Percentiles rank a stretch among this genome's conserved stretches.
Evolutionary conservation across 2,888 invertebrate species (phyloP).

Genomic region (Agonopterix subpropinquella): DNA sequence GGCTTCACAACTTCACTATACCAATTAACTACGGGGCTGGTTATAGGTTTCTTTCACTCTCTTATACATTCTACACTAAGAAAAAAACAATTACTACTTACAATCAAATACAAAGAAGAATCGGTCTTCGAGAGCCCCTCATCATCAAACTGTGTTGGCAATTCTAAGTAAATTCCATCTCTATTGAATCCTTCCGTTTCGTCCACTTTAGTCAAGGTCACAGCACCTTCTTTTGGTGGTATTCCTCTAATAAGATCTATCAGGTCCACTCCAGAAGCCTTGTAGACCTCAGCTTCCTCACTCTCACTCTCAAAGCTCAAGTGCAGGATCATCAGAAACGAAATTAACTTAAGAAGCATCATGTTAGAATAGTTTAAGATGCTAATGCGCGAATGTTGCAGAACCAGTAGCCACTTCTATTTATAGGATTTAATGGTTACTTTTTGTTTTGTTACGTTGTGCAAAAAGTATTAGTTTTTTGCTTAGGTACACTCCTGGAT

Average conservation of each 20-base stretch:
- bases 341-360: background rate
- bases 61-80: no score
- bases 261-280: conserved; percentile 24
- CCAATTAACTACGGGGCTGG: no score
- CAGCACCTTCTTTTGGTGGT: conserved; percentile 17
- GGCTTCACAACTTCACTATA: no score
- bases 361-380: conserved; percentile 10
- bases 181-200: conserved; percentile 13
- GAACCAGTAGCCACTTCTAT: conserved; percentile 16
- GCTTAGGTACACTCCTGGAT: no score
- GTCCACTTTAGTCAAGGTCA: conserved; percentile 23
- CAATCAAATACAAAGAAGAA: no score
- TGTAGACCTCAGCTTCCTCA: conserved; percentile 21
- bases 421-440: conserved; percentile 23
- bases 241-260: conserved; percentile 29
- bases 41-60: no score
- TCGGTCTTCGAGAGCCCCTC: no score
- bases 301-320: conserved; percentile 13
- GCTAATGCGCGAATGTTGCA: conserved; percentile 26
- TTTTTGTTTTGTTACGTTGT: conserved; percentile 1
- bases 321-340: conserved; percentile 12
- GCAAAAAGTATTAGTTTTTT: no score
- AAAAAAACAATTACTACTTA: no score
- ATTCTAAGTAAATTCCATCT: conserved; percentile 38
- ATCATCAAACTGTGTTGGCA: conserved; percentile 14